Conservation (phyloP, 2,113 vertebrate genomes). For the Himantopus leucocephalus region DNA sequence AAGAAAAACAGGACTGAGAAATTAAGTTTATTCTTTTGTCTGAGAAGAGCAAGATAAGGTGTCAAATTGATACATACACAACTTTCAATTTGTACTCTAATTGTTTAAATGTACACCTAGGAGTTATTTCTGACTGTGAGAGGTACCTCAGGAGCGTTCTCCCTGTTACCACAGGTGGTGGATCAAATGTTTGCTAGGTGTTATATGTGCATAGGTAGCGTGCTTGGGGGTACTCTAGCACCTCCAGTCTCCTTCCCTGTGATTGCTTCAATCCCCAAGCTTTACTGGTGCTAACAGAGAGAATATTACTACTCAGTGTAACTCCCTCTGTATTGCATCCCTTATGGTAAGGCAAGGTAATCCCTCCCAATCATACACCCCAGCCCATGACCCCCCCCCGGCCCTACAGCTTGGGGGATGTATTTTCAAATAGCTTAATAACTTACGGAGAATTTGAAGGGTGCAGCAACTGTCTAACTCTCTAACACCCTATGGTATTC, state of each 20-base stretch:
- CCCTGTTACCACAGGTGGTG: neutral
- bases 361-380: neutral
- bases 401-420: neutral
- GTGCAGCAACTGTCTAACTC: neutral
- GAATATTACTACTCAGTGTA: neutral
- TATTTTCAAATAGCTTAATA: neutral
- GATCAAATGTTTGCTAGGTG: neutral
- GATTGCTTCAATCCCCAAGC: neutral
- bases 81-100: rapidly evolving
- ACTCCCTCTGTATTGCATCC: neutral
- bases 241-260: neutral
- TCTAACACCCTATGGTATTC: neutral
- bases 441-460: neutral
- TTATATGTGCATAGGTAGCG: neutral
- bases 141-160: too few relatives aligned
- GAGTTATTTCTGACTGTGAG: neutral
- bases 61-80: neutral
- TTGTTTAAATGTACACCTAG: neutral
- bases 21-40: neutral
- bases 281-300: neutral
- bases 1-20: neutral
- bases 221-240: neutral
- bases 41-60: neutral
- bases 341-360: neutral
- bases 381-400: too few relatives aligned